These are phyloP conservation scores for Formicarius rufipectus DNA, from an alignment of 2,113 vertebrate species.

Conservation along the genomic window DNA sequence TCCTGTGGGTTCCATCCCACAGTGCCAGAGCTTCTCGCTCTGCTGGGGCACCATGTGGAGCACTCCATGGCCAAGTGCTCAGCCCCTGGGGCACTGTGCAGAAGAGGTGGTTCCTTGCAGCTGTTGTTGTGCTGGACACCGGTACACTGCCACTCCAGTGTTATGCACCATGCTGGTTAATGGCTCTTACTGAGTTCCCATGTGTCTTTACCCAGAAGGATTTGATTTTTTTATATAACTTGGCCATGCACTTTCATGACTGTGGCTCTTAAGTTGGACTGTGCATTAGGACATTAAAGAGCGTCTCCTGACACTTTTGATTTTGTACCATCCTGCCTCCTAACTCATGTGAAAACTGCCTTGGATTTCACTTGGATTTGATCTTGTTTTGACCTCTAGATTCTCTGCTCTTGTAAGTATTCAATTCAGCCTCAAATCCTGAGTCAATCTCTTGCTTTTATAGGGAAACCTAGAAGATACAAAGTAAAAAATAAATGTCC, in stretches of 20 bases:
- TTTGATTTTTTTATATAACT: not conserved
- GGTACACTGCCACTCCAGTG: not conserved
- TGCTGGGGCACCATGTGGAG: not conserved
- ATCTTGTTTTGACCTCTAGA: not conserved
- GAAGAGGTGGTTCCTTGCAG: not conserved
- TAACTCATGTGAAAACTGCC: not conserved
- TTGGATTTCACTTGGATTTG: not conserved
- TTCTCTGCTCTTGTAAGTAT: not conserved
- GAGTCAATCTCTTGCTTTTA: not conserved
- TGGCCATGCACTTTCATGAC: not conserved
- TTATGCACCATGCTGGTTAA: not conserved
- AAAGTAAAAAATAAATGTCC: not conserved
- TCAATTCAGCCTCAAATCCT: not conserved
- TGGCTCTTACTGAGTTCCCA: not conserved
- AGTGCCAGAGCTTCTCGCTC: not conserved
- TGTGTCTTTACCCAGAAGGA: not conserved
- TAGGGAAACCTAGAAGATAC: not conserved
- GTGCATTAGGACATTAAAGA: not conserved
- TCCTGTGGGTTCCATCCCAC: not conserved
- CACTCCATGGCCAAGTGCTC: accelerated
- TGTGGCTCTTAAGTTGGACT: not conserved
- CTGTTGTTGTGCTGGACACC: not conserved
- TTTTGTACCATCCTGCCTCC: not conserved
- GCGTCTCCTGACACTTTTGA: not conserved
- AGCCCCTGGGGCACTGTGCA: not conserved